These are phyloP conservation scores for Embidobia sp. DNA, from an alignment of 2,888 invertebrate genomes.

Conservation along the genomic window DNA sequence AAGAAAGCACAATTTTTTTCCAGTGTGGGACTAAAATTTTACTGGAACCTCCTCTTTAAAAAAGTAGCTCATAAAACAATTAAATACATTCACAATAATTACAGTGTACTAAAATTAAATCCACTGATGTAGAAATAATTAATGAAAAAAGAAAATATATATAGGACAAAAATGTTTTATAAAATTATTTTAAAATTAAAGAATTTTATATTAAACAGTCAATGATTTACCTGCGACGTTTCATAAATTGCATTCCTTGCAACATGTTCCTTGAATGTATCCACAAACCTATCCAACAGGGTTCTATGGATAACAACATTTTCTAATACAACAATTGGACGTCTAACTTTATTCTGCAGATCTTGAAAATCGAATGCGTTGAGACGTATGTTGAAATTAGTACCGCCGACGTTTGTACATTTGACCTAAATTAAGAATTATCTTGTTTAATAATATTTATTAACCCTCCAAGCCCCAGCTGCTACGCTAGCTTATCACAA, in stretches of 20 bases:
- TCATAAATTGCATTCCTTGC: constrained; percentile 86
- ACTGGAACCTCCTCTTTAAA: too few relatives aligned
- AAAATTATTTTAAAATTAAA: not conserved
- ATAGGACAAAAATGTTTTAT: too few relatives aligned
- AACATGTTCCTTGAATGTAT: constrained; percentile 90
- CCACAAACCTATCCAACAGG: constrained; percentile 91
- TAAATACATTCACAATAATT: too few relatives aligned
- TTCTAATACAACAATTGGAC: constrained; percentile 86
- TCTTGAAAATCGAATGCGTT: constrained; percentile 91
- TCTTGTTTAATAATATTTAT: too few relatives aligned
- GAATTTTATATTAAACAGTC: not conserved
- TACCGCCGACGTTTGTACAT: constrained; percentile 84
- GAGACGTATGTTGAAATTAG: constrained; percentile 87
- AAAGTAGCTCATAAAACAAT: too few relatives aligned
- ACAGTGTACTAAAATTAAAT: too few relatives aligned
- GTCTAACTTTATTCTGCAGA: constrained; percentile 87
- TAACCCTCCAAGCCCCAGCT: too few relatives aligned
- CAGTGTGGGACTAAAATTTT: too few relatives aligned
- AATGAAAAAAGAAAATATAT: not conserved
- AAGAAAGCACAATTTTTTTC: too few relatives aligned
- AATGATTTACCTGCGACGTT: constrained; percentile 82
- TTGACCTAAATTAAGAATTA: constrained; percentile 82
- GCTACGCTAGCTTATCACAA: too few relatives aligned
- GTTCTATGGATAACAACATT: constrained; percentile 89
- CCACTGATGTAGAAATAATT: not conserved